Conservation (phyloP, 2,113 vertebrate species). For the Ornithorhynchus anatinus region DNA sequence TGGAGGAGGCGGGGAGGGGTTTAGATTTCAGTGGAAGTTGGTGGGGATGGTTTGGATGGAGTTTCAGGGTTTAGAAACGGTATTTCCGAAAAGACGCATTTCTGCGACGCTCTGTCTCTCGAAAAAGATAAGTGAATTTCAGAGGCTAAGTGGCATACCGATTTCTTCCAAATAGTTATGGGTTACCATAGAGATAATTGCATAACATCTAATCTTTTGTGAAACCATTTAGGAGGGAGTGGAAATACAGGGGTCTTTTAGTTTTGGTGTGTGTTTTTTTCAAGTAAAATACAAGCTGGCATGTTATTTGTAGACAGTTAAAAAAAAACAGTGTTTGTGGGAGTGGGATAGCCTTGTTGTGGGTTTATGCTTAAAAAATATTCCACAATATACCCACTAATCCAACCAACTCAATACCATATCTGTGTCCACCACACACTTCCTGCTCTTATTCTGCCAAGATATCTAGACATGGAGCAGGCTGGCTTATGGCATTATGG, state of each 20-base stretch:
- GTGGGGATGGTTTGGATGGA: too few relatives aligned
- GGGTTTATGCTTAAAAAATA: background rate
- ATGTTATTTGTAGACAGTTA: conserved; percentile 30
- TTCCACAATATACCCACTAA: background rate
- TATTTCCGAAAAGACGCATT: background rate
- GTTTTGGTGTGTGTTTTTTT: background rate
- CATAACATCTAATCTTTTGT: conserved; percentile 39
- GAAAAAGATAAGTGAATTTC: conserved; percentile 7
- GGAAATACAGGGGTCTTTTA: too few relatives aligned
- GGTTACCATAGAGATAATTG: conserved; percentile 47
- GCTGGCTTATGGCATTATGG: too few relatives aligned
- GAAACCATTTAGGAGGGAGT: conserved; percentile 25
- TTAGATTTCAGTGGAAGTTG: too few relatives aligned
- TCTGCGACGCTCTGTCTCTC: background rate
- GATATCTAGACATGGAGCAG: too few relatives aligned
- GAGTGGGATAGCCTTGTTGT: conserved; percentile 19
- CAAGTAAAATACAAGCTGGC: conserved; percentile 15
- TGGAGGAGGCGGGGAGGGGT: too few relatives aligned
- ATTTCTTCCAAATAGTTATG: conserved; percentile 30
- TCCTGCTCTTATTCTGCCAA: too few relatives aligned
- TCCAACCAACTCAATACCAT: background rate
- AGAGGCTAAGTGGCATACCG: background rate
- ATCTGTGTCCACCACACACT: too few relatives aligned
- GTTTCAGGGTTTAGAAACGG: too few relatives aligned
- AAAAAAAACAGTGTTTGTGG: conserved; percentile 21